Conservation (phyloP, 2,113 vertebrate genomes). For the Okapia johnstoni region DNA sequence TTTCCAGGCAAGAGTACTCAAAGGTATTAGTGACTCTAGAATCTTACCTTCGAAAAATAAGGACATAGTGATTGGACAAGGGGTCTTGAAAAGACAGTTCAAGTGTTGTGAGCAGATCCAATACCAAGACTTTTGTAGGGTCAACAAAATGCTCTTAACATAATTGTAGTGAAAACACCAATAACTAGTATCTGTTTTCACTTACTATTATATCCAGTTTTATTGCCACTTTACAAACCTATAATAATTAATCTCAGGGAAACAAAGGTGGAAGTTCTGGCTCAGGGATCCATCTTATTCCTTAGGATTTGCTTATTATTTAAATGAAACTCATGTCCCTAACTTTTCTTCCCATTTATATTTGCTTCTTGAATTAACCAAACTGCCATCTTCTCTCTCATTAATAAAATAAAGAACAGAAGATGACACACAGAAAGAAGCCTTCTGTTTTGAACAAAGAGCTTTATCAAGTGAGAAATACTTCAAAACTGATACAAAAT, state of each 20-base stretch:
- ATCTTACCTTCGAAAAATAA: neutral
- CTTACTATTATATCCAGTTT: neutral
- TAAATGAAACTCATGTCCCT: neutral
- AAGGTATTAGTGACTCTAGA: neutral
- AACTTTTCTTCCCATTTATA: neutral
- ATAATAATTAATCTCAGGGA: too few relatives aligned
- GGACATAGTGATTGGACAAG: neutral
- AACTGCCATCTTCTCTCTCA: neutral
- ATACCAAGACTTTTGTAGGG: neutral
- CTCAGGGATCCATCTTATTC: neutral
- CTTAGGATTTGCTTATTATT: neutral
- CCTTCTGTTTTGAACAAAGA: neutral
- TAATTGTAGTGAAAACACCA: neutral
- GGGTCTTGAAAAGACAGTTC: slow-evolving; percentile 3
- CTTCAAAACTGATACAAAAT: neutral
- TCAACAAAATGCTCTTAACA: neutral
- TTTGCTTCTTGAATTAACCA: neutral
- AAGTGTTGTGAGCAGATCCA: neutral
- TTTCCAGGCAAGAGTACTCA: too few relatives aligned
- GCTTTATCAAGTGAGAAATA: neutral
- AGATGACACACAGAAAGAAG: neutral
- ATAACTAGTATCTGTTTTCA: neutral
- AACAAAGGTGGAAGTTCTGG: neutral
- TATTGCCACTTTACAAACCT: neutral
- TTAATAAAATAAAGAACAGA: neutral